These are phyloP conservation scores for Cololabis saira DNA, from an alignment of 2,113 vertebrate genomes.

Conservation along the genomic window DNA sequence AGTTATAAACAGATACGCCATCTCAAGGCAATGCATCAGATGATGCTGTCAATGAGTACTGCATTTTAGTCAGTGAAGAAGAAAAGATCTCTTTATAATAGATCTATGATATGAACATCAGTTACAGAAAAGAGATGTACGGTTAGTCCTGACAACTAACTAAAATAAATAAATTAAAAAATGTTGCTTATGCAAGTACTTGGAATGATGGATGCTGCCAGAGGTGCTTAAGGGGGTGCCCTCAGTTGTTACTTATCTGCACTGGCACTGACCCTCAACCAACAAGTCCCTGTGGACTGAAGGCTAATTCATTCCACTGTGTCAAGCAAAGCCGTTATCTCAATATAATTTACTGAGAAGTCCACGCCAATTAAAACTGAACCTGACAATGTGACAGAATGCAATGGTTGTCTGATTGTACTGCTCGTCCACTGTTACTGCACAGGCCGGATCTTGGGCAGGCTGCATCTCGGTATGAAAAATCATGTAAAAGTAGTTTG, in stretches of 20 bases:
- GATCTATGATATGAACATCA: too few species aligned
- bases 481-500: too few species aligned
- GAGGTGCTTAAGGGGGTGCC: slow-evolving; percentile 26
- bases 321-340: slow-evolving; percentile 30
- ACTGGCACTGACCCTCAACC: slow-evolving; percentile 41
- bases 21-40: too few species aligned
- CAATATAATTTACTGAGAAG: slow-evolving; percentile 36
- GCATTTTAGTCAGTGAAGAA: too few species aligned
- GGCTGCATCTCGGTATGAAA: too few species aligned
- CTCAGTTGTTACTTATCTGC: slow-evolving; percentile 28
- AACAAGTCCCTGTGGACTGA: slow-evolving; percentile 23
- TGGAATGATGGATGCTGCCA: slow-evolving; percentile 28
- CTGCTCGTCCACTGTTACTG: background rate
- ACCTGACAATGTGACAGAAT: background rate
- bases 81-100: too few species aligned
- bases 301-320: slow-evolving; percentile 38
- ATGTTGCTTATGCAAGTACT: background rate
- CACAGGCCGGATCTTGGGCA: background rate
- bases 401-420: slow-evolving; percentile 1
- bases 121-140: too few species aligned
- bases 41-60: too few species aligned
- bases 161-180: background rate
- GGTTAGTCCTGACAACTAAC: slow-evolving; percentile 27
- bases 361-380: slow-evolving; percentile 30
- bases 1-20: too few species aligned